Percentiles rank a stretch among this genome's conserved stretches.
phyloP scores from a whole-genome alignment of 2,113 vertebrate genomes.

The Harpagus bidentatus region DNA sequence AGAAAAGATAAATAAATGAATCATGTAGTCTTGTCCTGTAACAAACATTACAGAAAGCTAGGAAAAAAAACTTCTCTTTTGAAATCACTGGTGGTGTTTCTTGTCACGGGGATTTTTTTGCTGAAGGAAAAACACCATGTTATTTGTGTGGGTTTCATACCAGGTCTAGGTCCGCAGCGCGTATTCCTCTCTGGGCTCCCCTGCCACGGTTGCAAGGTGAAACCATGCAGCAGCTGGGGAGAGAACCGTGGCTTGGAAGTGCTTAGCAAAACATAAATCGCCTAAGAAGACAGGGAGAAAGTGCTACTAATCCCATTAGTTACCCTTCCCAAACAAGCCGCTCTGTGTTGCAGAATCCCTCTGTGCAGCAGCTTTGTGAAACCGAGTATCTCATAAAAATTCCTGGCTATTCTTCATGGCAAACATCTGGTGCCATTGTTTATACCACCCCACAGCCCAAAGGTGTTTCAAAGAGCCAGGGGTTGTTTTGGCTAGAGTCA shows the following conservation, averaged over 20 bases:
- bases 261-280: neutral
- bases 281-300: neutral
- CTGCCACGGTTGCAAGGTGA: neutral
- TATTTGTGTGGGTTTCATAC: neutral
- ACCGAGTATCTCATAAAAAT: neutral
- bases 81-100: neutral
- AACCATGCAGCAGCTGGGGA: fast-evolving
- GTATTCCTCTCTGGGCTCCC: neutral
- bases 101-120: neutral
- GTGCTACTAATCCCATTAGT: conserved; percentile 1
- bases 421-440: fast-evolving
- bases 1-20: neutral
- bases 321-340: neutral
- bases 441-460: neutral
- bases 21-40: neutral
- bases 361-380: neutral
- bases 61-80: neutral
- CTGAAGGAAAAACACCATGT: neutral
- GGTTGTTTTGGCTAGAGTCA: neutral
- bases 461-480: neutral
- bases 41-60: neutral
- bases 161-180: neutral
- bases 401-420: neutral
- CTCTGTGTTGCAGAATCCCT: neutral
- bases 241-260: neutral